Conservation (phyloP, 64 coral and sea anemone species). For the Hydrozoanthus tunicans region DNA sequence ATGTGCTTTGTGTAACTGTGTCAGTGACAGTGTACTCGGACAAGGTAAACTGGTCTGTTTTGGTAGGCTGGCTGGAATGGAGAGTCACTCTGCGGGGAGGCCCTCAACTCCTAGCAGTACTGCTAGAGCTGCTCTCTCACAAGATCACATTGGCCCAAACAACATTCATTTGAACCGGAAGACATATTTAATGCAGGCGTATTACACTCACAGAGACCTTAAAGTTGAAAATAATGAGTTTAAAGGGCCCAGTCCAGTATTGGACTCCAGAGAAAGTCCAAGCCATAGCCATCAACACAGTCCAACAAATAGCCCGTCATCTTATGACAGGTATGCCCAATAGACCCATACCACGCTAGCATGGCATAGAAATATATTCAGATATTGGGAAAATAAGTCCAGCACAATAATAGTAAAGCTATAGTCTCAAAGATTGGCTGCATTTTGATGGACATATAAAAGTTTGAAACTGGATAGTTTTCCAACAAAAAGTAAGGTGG, state of each 20-base stretch:
- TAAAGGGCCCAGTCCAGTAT: constrained; percentile 13
- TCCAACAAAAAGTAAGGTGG: too few relatives aligned
- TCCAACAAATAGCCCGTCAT: constrained; percentile 10
- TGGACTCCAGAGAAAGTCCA: constrained; percentile 26
- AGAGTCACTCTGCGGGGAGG: background rate
- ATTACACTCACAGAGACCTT: background rate
- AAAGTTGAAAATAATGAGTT: background rate
- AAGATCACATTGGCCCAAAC: constrained; percentile 7
- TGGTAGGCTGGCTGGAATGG: constrained; percentile 61
- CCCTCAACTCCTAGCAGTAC: background rate
- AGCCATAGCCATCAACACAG: background rate
- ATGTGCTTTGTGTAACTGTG: constrained; percentile 87
- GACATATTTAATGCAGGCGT: constrained; percentile 17
- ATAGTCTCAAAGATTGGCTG: too few relatives aligned
- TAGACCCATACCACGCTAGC: too few relatives aligned
- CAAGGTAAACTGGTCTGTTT: constrained; percentile 88
- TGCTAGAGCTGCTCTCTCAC: background rate
- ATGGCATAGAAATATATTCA: too few relatives aligned
- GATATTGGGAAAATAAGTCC: too few relatives aligned
- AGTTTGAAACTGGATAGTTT: too few relatives aligned
- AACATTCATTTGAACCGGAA: constrained; percentile 11
- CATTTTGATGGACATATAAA: too few relatives aligned
- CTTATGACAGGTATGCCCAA: background rate
- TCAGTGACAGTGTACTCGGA: constrained; percentile 67
- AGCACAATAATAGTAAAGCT: too few relatives aligned